A percentile compares a stretch with the other conserved stretches of the same genome.
Evolutionary conservation across 2,888 invertebrate species (phyloP).

Genomic region (Eremobia ochroleuca): DNA sequence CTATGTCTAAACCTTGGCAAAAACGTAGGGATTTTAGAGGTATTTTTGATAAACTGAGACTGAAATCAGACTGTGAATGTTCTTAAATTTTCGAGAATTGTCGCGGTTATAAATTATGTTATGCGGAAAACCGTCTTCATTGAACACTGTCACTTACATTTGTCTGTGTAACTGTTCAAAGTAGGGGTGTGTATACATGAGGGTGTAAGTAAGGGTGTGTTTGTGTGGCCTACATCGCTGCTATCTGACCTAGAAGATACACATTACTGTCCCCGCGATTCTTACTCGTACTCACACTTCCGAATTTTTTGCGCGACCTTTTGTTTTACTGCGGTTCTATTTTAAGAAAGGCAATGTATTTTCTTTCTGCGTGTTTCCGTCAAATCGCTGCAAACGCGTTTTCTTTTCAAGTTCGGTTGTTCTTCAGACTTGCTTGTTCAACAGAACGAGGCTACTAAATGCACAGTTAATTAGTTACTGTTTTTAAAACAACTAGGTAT

Average conservation of each 20-base stretch:
- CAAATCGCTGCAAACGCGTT: not conserved
- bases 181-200: constrained; percentile 8
- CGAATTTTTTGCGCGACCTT: constrained; percentile 43
- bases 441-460: not conserved
- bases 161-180: not conserved
- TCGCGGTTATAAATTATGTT: constrained; percentile 11
- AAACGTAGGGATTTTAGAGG: not conserved
- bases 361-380: constrained; percentile 14
- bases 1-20: too few species aligned
- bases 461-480: not conserved
- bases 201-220: constrained; percentile 18
- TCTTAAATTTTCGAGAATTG: not conserved
- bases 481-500: too few species aligned
- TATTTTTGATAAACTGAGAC: not conserved
- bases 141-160: constrained; percentile 28
- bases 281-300: constrained; percentile 38
- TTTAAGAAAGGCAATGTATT: constrained; percentile 27
- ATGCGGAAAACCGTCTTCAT: constrained; percentile 18
- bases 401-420: not conserved
- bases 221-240: constrained; percentile 53
- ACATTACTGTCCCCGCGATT: constrained; percentile 41
- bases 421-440: too few species aligned
- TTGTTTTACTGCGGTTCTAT: constrained; percentile 47
- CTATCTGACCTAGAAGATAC: constrained; percentile 62
- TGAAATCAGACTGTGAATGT: not conserved